Base-by-base conservation (phyloP, 1,140 invertebrate genomes). In the Drosophila subobscura region DNA sequence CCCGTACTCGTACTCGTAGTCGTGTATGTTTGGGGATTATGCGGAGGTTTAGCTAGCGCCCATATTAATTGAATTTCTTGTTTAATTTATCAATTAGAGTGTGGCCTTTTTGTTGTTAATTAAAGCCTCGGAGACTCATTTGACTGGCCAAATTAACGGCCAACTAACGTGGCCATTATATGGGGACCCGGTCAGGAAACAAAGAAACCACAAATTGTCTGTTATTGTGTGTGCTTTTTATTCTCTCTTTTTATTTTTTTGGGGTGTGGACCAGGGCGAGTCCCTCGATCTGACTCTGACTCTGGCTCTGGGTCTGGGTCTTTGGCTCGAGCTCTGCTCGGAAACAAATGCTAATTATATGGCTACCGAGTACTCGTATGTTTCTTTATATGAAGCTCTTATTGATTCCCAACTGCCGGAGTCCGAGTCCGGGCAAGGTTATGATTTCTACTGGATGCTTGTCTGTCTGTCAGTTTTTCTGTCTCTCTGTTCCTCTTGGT, bases 261-360 rank as follows among this genome's bases (percentile, higher is more conserved):
- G 84, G 84, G 83, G 83, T 86, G 83, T 86, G 83, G 58, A 88
- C 58, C 83, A 67, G 81, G 83, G 83, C 83, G 74, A 78, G 83
- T 88, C 83, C 55, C 59, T 49, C 33, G 10, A 37, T 12, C 33
- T 12, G 33, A 37, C 8, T 44, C 52, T 45, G 59, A 46, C 16
- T 63, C 12, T 27, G 29, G 8, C 33, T 12, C 4, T 25, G 10
- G 8, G 8, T 12, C 33, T 29, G 27, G 2, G 27, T 7, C 27
- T 29, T 6, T 7, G 5, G 29, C 8, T 33, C 8, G 29, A 44
- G 79, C 56, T 76, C 25, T 44, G 64, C 71, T 54, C 49, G 63
- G 40, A 80, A 77, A 46, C 83, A 79, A 88, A 88, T 88, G 83
- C 83, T 88, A 88, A 88, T 88, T 88, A 88, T 88, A 88, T 76